Evolutionary conservation across 2,888 invertebrate genomes (phyloP).

Genomic region (Ormyrus nitidulus): DNA sequence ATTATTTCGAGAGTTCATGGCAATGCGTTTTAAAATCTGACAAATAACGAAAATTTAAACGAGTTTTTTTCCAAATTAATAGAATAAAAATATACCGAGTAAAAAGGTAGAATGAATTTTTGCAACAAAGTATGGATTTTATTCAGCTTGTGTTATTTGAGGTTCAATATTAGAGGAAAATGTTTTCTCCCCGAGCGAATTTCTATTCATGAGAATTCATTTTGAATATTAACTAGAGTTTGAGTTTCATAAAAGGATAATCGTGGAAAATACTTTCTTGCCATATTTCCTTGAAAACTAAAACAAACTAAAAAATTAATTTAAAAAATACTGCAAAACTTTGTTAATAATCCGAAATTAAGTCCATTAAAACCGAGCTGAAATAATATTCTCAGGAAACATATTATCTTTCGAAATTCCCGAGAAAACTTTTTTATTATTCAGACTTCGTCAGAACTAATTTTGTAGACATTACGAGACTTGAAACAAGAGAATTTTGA

Average conservation of each 20-base stretch:
- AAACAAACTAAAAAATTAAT: background rate
- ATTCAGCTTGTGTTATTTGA: conserved; percentile 18
- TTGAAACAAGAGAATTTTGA: conserved; percentile 8
- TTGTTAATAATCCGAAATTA: background rate
- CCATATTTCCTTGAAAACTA: background rate
- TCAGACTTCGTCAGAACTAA: conserved; percentile 3
- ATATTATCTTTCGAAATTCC: background rate
- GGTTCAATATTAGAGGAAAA: conserved; percentile 30
- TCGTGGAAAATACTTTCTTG: conserved; percentile 7
- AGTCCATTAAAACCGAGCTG: too few species aligned
- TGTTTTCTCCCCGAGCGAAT: conserved; percentile 24
- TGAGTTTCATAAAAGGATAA: conserved; percentile 30
- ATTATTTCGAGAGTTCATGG: background rate
- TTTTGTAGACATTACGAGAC: conserved; percentile 9
- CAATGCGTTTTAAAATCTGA: too few species aligned
- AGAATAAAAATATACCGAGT: too few species aligned
- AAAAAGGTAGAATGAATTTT: too few species aligned
- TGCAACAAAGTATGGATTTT: background rate
- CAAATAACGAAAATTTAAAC: too few species aligned
- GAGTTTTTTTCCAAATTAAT: too few species aligned
- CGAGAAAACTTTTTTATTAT: conserved; percentile 8
- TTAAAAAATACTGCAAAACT: background rate
- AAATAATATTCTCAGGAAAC: background rate
- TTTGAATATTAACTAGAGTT: conserved; percentile 46
- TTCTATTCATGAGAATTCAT: conserved; percentile 41